phyloP scores from a whole-genome alignment of 2,888 invertebrate genomes.

The Drosophila greeni region DNA sequence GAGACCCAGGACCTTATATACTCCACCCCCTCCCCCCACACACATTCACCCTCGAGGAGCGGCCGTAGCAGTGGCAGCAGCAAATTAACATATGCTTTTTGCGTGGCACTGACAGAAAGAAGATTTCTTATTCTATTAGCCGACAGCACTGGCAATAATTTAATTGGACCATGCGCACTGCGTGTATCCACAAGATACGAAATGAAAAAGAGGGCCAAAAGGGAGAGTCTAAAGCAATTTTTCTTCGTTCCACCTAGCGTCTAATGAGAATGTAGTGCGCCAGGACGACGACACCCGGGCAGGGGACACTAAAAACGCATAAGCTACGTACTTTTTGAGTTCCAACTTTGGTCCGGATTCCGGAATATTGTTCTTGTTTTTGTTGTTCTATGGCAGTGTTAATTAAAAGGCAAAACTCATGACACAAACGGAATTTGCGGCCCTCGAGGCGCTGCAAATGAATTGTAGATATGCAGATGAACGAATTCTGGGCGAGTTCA shows the following conservation, averaged over 20 bases:
- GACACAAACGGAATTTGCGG: constrained; percentile 33
- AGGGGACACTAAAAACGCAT: constrained; percentile 46
- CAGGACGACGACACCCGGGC: constrained; percentile 33
- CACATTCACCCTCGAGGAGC: constrained; percentile 1
- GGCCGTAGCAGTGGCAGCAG: constrained; percentile 18
- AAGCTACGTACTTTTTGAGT: constrained; percentile 50
- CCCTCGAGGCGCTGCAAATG: constrained; percentile 28
- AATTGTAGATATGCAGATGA: constrained; percentile 36
- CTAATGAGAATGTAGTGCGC: constrained; percentile 67
- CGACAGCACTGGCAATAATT: constrained; percentile 62
- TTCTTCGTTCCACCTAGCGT: constrained; percentile 56
- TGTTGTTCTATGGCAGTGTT: constrained; percentile 22
- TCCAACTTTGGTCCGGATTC: constrained; percentile 7
- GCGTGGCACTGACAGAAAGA: constrained; percentile 48
- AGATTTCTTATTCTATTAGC: constrained; percentile 63
- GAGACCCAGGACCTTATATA: constrained; percentile 39
- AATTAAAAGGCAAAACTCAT: constrained; percentile 49
- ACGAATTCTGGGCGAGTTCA: constrained; percentile 31
- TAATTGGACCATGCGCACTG: constrained; percentile 70
- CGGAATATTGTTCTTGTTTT: constrained; percentile 18
- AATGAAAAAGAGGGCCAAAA: constrained; percentile 28
- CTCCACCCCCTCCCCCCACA: background rate
- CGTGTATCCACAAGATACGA: constrained; percentile 51
- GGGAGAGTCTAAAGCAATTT: constrained; percentile 52
- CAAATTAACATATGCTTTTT: constrained; percentile 70